phyloP scores from a whole-genome alignment of 2,888 invertebrate genomes.

The Coecobrya sp. region DNA sequence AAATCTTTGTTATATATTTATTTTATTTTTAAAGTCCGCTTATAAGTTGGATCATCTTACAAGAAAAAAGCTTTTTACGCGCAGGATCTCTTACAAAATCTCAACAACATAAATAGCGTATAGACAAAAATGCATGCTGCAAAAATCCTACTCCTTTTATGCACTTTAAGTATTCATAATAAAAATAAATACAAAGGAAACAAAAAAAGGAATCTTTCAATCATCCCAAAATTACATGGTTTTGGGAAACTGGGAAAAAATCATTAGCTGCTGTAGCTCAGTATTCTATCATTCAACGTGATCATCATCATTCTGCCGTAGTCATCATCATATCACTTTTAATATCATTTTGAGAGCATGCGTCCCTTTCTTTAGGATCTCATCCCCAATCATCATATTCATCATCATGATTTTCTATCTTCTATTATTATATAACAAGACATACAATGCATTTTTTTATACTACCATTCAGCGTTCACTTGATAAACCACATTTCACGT shows the following conservation, averaged over 20 bases:
- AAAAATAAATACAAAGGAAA: constrained; percentile 31
- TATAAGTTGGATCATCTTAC: constrained; percentile 43
- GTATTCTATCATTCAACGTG: constrained; percentile 43
- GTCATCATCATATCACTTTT: constrained; percentile 61
- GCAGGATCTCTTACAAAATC: constrained; percentile 39
- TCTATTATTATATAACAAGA: constrained; percentile 40
- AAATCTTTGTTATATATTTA: constrained; percentile 43
- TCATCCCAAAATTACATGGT: constrained; percentile 67
- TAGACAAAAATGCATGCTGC: not conserved
- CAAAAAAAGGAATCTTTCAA: constrained; percentile 52
- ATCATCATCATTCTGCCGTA: constrained; percentile 52
- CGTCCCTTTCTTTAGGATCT: constrained; percentile 37
- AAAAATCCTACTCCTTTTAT: constrained; percentile 13
- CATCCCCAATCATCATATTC: not conserved
- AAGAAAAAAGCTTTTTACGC: not conserved
- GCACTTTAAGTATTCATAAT: constrained; percentile 18
- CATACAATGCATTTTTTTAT: not conserved
- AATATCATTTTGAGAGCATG: constrained; percentile 65
- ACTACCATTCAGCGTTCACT: not conserved
- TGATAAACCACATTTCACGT: constrained; percentile 51
- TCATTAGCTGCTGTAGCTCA: constrained; percentile 60
- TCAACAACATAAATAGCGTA: not conserved
- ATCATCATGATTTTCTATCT: constrained; percentile 27
- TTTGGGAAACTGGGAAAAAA: constrained; percentile 71
- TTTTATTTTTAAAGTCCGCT: constrained; percentile 5